Base-by-base conservation (phyloP, 1,140 invertebrate species). In the Drosophila ogumai region DNA sequence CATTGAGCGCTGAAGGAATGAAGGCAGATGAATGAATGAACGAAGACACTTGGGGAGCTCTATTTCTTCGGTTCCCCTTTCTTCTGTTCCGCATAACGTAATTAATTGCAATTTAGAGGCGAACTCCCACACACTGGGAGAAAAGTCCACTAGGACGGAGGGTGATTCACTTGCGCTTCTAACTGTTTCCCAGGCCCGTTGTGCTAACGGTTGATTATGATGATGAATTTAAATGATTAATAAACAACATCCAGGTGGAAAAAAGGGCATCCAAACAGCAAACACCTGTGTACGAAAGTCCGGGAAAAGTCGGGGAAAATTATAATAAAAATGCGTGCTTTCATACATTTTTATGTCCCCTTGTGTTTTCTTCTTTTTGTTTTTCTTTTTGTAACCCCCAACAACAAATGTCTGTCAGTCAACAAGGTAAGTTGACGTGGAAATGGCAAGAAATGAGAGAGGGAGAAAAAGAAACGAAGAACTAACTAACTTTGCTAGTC, bases 171-270 rank as follows among this genome's bases (percentile, higher is more conserved):
- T 88, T 88, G 73, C 84, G 80, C 84, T 88, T 87, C 64, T 82
- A 87, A 87, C 82, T 88, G 79, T 88, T 77, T 78, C 80, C 65
- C 85, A 90, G 74, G 82, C 78, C 78, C 78, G 81, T 88, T 90
- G 86, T 90, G 52, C 52, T 90, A 90, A 90, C 85, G 85, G 85
- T 90, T 90, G 78, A 90, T 90, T 90, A 84, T 90, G 69, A 81
- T 90, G 81, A 90, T 90, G 86, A 90, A 79, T 85, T 90, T 90
- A 90, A 90, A 90, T 90, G 87, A 90, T 90, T 90, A 90, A 90
- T 90, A 90, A 90, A 90, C 81, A 88, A 90, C 65, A 60, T 68
- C 22, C 25, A 38, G 41, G 15, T 34, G 25, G 5, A 34, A 54
- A 57, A 47, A 56, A 10, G 60, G 52, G 61, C 61, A 76, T 19